phyloP scores from a whole-genome alignment of 2,888 invertebrate species.

The Rhaphigaster nebulosa region DNA sequence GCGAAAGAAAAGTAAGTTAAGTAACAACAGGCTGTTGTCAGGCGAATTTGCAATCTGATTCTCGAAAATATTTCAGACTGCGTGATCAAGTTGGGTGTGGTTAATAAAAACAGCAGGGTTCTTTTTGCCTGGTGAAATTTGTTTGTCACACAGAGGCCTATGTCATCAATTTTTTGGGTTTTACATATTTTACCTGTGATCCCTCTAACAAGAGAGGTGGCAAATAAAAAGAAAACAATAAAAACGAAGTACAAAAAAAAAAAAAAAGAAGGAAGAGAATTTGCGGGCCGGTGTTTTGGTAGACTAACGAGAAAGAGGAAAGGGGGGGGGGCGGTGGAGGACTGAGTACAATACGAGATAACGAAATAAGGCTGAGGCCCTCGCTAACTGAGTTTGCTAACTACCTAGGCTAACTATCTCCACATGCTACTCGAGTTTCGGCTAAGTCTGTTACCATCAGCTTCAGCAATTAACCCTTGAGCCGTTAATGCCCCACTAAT shows the following conservation, averaged over 20 bases:
- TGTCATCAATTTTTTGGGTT: neutral
- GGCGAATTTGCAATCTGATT: neutral
- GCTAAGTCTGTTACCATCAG: slow-evolving; percentile 43
- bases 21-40: neutral
- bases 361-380: neutral
- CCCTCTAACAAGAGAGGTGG: neutral
- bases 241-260: too few species aligned
- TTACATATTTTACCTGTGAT: slow-evolving; percentile 44
- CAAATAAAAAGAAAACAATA: slow-evolving; percentile 39
- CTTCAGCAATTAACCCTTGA: slow-evolving; percentile 42
- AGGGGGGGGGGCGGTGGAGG: neutral
- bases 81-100: neutral
- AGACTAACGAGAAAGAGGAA: slow-evolving; percentile 36
- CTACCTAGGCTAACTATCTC: slow-evolving; percentile 45
- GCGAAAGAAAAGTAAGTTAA: neutral
- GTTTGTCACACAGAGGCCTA: neutral
- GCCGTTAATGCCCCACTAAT: slow-evolving; percentile 48
- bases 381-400: neutral
- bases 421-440: slow-evolving; percentile 48
- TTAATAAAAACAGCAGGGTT: neutral
- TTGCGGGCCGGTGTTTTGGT: neutral
- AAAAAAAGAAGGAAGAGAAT: neutral
- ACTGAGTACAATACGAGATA: slow-evolving; percentile 5
- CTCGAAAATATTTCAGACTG: neutral
- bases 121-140: neutral